Percentiles rank a stretch among this genome's conserved stretches.
Evolutionary conservation across 1,140 invertebrate genomes (phyloP).

Genomic region (Archivesica marissinica): DNA sequence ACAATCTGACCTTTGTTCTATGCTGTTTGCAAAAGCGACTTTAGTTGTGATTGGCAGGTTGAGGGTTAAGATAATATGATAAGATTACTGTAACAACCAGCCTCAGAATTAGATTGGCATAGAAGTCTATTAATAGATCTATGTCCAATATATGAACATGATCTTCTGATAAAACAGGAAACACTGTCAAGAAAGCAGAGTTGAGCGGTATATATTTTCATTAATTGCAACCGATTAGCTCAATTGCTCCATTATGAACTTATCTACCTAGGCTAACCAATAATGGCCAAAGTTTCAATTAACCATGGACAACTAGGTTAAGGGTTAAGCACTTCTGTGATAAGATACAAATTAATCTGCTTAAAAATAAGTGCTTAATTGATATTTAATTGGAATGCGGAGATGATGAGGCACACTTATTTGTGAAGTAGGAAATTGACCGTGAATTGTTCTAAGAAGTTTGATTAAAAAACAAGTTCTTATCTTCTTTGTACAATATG

Average conservation of each 20-base stretch:
- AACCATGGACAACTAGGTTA: background rate
- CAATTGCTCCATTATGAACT: background rate
- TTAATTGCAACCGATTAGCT: conserved; percentile 1
- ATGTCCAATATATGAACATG: too few species aligned
- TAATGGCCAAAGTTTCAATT: conserved; percentile 17
- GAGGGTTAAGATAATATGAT: too few species aligned
- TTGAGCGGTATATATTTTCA: background rate
- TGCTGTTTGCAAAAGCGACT: too few species aligned
- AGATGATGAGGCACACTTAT: background rate
- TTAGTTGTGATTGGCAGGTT: too few species aligned
- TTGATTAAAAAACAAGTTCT: too few species aligned
- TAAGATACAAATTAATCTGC: background rate
- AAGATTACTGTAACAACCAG: too few species aligned
- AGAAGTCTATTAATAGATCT: too few species aligned
- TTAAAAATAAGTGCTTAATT: conserved; percentile 28
- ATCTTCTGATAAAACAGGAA: background rate
- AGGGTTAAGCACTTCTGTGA: background rate
- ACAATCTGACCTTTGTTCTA: too few species aligned
- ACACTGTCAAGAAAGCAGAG: background rate
- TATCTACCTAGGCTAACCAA: background rate
- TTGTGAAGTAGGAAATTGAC: background rate
- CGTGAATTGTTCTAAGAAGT: background rate
- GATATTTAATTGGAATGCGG: background rate
- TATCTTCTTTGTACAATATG: too few species aligned
- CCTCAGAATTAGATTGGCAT: too few species aligned